Evolutionary conservation across 2,797 vertebrate genomes (phyloP), one percentile per base, ranked within the genome.

Genomic region (Rhinogobio ventralis): DNA sequence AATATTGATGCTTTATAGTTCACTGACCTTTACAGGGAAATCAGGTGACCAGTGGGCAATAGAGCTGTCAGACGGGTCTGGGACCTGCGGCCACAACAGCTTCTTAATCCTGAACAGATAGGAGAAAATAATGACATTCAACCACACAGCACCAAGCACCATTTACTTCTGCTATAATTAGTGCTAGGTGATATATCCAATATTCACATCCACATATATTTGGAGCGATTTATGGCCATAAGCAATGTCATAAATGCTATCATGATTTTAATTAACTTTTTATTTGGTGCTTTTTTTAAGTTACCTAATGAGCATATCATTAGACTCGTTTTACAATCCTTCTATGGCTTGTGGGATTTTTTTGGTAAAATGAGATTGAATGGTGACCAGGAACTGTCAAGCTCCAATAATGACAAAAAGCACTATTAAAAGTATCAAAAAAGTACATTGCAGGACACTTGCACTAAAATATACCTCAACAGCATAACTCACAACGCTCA

Each of bases 11-110:
- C 8, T 74, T 15, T 46, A 49, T 66, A 71, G 15, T 10, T 69
- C 5, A 79, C 93, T 94, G 95, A 99, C 98, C 95, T 96, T 95
- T 6, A 92, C 86, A 66, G 96, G 96, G 79, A 96, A 95, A 85
- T 97, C 97, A 83, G 97, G 97, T 82, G 97, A 97, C 98, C 98
- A 99, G 88, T 94, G 96, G 69, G 97, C 96, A 82, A 99, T 96
- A 71, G 97, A 97, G 94, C 98, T 99, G 90, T 98, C 96, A 84
- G 96, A 96, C 30, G 97, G 97, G 92, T 99, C 96, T 36, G 98
- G 98, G 85, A 99, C 97, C 7, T 94, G 95, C 42, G 98, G 98
- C 97, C 97, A 99, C 82, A 98, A 94, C 80, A 95, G 96, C 79
- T 96, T 95, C 91, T 97, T 98, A 90, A 99, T 97, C 87, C 98